Percentiles rank a stretch among this genome's conserved stretches.
Conservation (phyloP, 2,888 invertebrate genomes). For the Iselma pallidipennis region DNA sequence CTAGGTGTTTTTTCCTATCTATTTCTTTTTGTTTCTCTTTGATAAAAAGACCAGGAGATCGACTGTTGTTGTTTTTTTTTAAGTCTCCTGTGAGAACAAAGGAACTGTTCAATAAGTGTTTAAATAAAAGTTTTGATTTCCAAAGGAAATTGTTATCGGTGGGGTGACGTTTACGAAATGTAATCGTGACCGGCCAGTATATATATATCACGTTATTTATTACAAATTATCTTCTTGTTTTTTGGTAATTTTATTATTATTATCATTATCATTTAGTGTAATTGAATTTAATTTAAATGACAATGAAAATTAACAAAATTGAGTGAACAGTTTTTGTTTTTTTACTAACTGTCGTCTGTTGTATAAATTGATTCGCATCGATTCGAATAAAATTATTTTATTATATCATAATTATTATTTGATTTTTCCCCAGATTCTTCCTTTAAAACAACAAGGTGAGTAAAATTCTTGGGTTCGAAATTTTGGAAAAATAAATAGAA, state of each 20-base stretch:
- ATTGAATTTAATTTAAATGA: neutral
- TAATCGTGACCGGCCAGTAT: neutral
- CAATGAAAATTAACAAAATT: neutral
- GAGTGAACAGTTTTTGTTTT: neutral
- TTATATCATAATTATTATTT: neutral
- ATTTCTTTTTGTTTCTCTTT: neutral
- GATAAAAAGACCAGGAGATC: neutral
- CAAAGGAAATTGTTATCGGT: too few species aligned
- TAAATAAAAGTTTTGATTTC: too few species aligned
- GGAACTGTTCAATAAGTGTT: too few species aligned
- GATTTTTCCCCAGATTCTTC: too few species aligned
- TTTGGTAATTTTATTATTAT: neutral
- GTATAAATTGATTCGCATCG: neutral
- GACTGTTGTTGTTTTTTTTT: neutral
- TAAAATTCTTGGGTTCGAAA: too few species aligned
- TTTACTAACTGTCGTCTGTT: neutral
- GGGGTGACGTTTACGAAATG: neutral
- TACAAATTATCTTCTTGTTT: neutral
- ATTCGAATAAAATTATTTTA: constrained; percentile 1
- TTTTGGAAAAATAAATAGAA: too few species aligned
- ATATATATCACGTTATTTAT: neutral
- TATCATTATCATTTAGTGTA: neutral
- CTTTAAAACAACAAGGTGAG: too few species aligned
- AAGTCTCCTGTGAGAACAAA: too few species aligned
- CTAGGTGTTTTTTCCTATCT: constrained; percentile 35